Base-by-base conservation (phyloP, 2,797 vertebrate species). In the Oryzias dopingdopingensis region DNA sequence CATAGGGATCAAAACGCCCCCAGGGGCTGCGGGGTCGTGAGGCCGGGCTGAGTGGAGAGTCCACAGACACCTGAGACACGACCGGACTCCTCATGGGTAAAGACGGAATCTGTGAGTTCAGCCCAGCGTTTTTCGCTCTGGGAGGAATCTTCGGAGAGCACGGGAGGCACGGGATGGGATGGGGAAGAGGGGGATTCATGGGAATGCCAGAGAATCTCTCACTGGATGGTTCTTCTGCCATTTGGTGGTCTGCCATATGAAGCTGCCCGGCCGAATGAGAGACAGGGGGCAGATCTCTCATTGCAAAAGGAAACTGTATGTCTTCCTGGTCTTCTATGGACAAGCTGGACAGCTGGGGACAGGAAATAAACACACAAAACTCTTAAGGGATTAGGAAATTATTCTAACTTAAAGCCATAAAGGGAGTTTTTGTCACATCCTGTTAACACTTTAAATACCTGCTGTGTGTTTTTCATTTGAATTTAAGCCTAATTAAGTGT, bases 1-100 rank as follows among this genome's bases (percentile, higher is more conserved):
- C 95, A 8, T 96, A 96, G 5, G 95, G 95, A 81, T 98, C 95
- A 26, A 93, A 88, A 69, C 88, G 89, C 47, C 92, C 93, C 96
- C 96, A 96, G 15, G 95, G 94, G 77, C 95, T 96, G 26, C 85
- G 92, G 0, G 94, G 92, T 55, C 92, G 90, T 1, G 92, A 88
- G 43, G 67, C 47, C 0, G 90, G 92, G 77, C 94, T 94, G 70
- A 92, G 92, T 0, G 91, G 87, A 1, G 90, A 90, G 0, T 93
- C 89, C 1, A 92, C 81, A n/a, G 93, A 91, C 48, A 55, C 90
- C 80, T 90, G 88, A 66, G 84, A 74, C 51, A 62, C 60, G 1
- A 90, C 67, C 54, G 75, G 79, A 42, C 60, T 83, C 60, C 56
- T 84, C 59, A 80, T 41, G 0, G 18, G 67, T 53, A 73, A 23